phyloP scores from a whole-genome alignment of 2,113 vertebrate species.

The Oriolus oriolus region DNA sequence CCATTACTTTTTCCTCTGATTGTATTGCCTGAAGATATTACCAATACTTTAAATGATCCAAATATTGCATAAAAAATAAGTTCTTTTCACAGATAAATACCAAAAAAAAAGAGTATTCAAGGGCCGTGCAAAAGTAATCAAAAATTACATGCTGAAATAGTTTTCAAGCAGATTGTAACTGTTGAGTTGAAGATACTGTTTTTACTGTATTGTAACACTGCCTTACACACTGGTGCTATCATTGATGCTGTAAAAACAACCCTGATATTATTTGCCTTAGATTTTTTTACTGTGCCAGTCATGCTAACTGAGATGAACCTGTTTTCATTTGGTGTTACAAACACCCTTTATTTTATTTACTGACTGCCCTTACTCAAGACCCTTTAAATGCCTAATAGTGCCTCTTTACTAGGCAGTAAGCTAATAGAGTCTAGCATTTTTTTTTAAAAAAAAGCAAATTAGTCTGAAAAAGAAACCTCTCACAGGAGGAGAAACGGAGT shows the following conservation, averaged over 20 bases:
- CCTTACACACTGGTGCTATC: neutral
- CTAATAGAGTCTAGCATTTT: neutral
- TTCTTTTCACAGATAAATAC: neutral
- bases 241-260: neutral
- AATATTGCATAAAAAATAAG: neutral
- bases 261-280: neutral
- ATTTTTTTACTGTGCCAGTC: neutral
- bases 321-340: neutral
- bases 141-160: neutral
- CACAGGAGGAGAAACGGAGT: neutral
- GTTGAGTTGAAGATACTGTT: neutral
- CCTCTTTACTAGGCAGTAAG: neutral
- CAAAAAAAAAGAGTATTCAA: neutral
- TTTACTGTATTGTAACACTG: neutral
- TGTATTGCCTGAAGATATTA: neutral
- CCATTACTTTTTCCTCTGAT: neutral
- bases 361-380: neutral
- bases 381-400: neutral
- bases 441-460: neutral
- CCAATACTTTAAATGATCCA: neutral
- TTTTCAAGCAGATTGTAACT: neutral
- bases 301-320: neutral
- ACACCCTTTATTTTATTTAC: neutral
- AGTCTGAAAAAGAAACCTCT: neutral
- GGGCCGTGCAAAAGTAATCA: neutral